Percentiles rank a stretch among this genome's conserved stretches.
Evolutionary conservation across 2,797 vertebrate species (phyloP).

Genomic region (Nothura maculosa): DNA sequence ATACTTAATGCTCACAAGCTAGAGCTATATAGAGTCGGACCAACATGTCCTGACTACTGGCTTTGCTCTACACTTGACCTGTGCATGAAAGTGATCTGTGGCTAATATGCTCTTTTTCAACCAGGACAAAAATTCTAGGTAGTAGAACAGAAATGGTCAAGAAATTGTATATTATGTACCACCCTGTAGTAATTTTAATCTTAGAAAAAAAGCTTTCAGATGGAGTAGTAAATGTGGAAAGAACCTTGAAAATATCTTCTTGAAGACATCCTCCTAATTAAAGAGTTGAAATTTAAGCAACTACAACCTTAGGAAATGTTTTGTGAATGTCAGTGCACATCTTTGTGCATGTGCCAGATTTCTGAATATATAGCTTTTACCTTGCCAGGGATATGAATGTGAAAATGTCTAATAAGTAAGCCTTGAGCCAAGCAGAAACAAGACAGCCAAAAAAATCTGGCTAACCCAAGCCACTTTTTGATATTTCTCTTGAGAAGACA

Average conservation of each 20-base stretch:
- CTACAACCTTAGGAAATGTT: constrained; percentile 48
- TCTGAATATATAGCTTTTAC: constrained; percentile 29
- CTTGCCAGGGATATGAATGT: neutral
- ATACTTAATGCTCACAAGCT: neutral
- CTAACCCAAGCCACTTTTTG: constrained; percentile 15
- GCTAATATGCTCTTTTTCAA: neutral
- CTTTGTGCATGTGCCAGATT: constrained; percentile 46
- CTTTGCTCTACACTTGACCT: neutral
- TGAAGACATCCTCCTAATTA: constrained; percentile 45
- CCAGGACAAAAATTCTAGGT: neutral
- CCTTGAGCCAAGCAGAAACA: constrained; percentile 54
- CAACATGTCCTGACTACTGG: neutral
- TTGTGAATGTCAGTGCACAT: neutral
- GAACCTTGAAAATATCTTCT: constrained; percentile 23
- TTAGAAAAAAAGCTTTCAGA: neutral
- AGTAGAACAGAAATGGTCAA: neutral
- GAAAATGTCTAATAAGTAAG: constrained; percentile 55
- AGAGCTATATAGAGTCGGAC: neutral
- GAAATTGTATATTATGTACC: neutral
- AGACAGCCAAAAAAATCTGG: constrained; percentile 52
- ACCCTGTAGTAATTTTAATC: neutral
- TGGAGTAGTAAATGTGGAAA: neutral
- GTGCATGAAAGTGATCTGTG: neutral
- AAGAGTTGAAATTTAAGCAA: constrained; percentile 37
- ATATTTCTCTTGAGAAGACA: constrained; percentile 46